Percentiles rank a stretch among this genome's conserved stretches.
These are phyloP conservation scores for Malthinus flaveolus DNA, from an alignment of 2,888 invertebrate genomes.

Conservation along the genomic window DNA sequence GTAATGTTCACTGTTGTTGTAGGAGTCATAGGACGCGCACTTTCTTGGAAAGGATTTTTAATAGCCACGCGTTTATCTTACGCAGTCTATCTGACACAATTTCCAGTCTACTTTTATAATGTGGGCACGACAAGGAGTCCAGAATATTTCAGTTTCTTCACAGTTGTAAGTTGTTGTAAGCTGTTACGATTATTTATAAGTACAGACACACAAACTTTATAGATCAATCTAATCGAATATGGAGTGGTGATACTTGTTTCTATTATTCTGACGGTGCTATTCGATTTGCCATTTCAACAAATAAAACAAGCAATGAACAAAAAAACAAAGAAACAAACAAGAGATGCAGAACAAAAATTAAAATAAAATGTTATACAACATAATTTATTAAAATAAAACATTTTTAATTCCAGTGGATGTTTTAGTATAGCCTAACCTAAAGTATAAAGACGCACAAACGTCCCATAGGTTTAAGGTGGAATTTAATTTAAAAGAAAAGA, in stretches of 20 bases:
- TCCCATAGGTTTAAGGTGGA: too few relatives aligned
- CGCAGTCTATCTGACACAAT: slow-evolving; percentile 70
- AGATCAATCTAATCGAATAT: slow-evolving; percentile 14
- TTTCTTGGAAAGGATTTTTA: slow-evolving; percentile 65
- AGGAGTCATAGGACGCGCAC: slow-evolving; percentile 60
- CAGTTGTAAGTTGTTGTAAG: slow-evolving; percentile 57
- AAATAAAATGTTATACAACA: background rate
- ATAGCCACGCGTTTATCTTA: slow-evolving; percentile 71
- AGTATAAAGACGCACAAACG: background rate
- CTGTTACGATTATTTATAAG: background rate
- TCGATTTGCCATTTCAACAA: slow-evolving; percentile 8
- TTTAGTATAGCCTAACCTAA: background rate
- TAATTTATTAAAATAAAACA: background rate
- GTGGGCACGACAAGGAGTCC: slow-evolving; percentile 64
- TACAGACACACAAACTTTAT: background rate
- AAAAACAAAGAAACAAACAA: background rate
- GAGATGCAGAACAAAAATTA: background rate
- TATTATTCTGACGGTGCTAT: background rate
- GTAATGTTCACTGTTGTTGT: slow-evolving; percentile 24
- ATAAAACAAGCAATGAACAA: background rate
- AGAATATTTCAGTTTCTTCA: slow-evolving; percentile 60
- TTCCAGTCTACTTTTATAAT: slow-evolving; percentile 72
- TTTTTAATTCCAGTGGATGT: background rate
- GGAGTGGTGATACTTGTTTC: background rate
- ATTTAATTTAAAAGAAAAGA: too few relatives aligned